Percentiles rank a stretch among this genome's conserved stretches.
Evolutionary conservation across 2,797 vertebrate genomes (phyloP).

Genomic region (Mallotus villosus): DNA sequence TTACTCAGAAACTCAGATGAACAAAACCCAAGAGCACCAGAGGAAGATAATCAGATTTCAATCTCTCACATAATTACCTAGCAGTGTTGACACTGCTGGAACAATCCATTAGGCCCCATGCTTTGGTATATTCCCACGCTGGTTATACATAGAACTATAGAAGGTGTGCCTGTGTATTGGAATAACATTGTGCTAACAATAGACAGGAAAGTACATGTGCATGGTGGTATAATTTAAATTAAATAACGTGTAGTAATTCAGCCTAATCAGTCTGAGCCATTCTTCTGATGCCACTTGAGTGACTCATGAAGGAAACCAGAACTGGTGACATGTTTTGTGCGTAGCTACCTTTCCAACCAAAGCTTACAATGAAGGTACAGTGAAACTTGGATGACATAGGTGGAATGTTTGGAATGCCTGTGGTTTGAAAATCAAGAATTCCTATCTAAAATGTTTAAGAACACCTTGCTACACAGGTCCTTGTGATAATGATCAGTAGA

Average conservation of each 20-base stretch:
- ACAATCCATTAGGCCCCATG: slow-evolving; percentile 23
- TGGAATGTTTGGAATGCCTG: slow-evolving; percentile 39
- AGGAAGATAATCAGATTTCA: not conserved
- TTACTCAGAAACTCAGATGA: not conserved
- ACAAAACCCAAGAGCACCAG: not conserved
- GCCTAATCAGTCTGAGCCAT: slow-evolving; percentile 35
- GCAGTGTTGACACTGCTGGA: slow-evolving; percentile 3
- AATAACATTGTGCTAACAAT: not conserved
- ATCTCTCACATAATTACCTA: slow-evolving; percentile 4
- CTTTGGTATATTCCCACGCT: too few species aligned
- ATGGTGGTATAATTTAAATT: not conserved
- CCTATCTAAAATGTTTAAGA: slow-evolving; percentile 41
- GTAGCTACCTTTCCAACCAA: slow-evolving; percentile 23
- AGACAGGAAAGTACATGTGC: not conserved
- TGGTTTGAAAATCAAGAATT: slow-evolving; percentile 58
- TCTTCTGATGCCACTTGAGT: slow-evolving; percentile 50
- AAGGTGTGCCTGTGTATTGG: not conserved
- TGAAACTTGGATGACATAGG: slow-evolving; percentile 39
- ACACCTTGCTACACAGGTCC: slow-evolving; percentile 18
- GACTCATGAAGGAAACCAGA: slow-evolving; percentile 52
- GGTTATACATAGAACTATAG: not conserved
- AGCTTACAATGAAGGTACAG: slow-evolving; percentile 27
- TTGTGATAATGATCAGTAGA: not conserved
- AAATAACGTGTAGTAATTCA: slow-evolving; percentile 18
- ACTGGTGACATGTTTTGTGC: slow-evolving; percentile 19